Evolutionary conservation across 2,888 invertebrate species (phyloP), one percentile per base, ranked within the genome.

Genomic region (Platypus cylindrus): DNA sequence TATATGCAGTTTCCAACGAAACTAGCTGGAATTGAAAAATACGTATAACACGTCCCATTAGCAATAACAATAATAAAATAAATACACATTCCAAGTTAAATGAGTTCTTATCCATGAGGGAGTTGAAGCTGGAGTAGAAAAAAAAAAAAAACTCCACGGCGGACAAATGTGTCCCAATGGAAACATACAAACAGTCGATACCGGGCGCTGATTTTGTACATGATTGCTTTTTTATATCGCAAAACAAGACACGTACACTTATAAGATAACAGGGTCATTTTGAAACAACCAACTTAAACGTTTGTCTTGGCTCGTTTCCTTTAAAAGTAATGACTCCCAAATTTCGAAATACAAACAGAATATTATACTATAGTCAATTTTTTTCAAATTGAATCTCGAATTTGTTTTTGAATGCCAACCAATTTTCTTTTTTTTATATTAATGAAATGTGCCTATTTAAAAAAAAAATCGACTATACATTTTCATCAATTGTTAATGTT

Each of bases 1-100:
- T n/a, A n/a, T n/a, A n/a, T n/a, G n/a, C n/a, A n/a, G n/a, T n/a
- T n/a, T n/a, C n/a, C n/a, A n/a, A n/a, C n/a, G n/a, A n/a, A n/a
- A n/a, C n/a, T n/a, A n/a, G n/a, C n/a, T 42, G 34, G 40, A 43
- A 47, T 45, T 44, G 45, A 47, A 47, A 46, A 47, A 46, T 45
- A 41, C 40, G 45, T 54, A 54, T 57, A 52, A 58, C 58, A 57
- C 53, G 55, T 26, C 34, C 58, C 58, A 60, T 61, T 61, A 60
- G 52, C 57, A 57, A 55, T 54, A 49, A 56, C 53, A 49, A 55
- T 59, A 60, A 62, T 60, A 60, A 59, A 62, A 62, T 62, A 61
- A 62, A 61, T 62, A 61, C 60, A 60, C 59, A 60, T 60, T 62
- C 58, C 52, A 62, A 62, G 62, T 62, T 62, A 59, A 62, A 62